Evolutionary conservation across 1,140 invertebrate species (phyloP).

Genomic region (Rhynchophorus ferrugineus): DNA sequence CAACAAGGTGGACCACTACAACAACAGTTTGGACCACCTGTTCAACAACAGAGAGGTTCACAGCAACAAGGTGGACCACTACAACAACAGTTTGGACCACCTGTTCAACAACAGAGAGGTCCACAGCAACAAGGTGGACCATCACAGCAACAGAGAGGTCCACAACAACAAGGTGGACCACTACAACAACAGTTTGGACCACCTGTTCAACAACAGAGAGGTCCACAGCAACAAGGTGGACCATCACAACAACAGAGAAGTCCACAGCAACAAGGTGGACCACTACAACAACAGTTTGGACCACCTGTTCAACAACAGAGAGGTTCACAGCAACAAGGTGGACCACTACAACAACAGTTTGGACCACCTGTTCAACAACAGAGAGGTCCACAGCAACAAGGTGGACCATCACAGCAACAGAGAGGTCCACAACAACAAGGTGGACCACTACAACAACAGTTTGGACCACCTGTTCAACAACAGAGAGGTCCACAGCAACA

Average conservation of each 20-base stretch:
- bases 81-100: not conserved
- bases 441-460: too few relatives aligned
- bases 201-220: not conserved
- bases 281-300: not conserved
- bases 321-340: not conserved
- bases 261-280: not conserved
- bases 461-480: not conserved
- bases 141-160: not conserved
- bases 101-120: not conserved
- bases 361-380: not conserved
- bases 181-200: not conserved
- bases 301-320: not conserved
- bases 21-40: not conserved
- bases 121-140: not conserved
- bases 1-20: not conserved
- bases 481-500: not conserved
- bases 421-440: too few relatives aligned
- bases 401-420: too few relatives aligned
- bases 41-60: not conserved
- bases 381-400: not conserved
- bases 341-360: too few relatives aligned
- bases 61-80: not conserved
- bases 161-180: not conserved
- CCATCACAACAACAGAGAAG: not conserved
- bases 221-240: not conserved